Evolutionary conservation across 2,888 invertebrate genomes (phyloP).

Genomic region (Eupithecia insigniata): DNA sequence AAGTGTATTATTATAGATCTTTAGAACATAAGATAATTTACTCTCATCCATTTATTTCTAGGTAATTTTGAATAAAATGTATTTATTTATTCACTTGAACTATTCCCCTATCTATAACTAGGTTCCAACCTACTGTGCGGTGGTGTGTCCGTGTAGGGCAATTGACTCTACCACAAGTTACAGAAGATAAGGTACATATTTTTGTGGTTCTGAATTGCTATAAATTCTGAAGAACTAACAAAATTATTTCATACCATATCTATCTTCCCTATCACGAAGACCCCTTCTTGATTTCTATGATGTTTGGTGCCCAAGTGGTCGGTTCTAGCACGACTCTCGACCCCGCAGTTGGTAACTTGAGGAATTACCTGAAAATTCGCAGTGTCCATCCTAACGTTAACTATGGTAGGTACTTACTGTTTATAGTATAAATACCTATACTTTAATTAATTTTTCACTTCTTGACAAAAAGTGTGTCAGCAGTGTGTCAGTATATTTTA

Average conservation of each 20-base stretch:
- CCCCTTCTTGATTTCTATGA: not conserved
- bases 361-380: slow-evolving; percentile 88
- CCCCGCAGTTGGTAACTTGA: slow-evolving; percentile 86
- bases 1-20: too few species aligned
- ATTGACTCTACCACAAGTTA: not conserved
- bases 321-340: slow-evolving; percentile 45
- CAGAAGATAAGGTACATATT: not conserved
- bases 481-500: too few species aligned
- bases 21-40: too few species aligned
- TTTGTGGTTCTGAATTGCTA: not conserved
- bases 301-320: not conserved
- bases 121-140: too few species aligned
- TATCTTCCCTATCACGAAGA: not conserved
- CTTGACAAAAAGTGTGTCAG: too few species aligned
- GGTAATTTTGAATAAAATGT: too few species aligned
- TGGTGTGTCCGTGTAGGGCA: too few species aligned
- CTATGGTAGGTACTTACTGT: slow-evolving; percentile 84
- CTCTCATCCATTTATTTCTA: too few species aligned
- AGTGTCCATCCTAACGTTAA: slow-evolving; percentile 90
- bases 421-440: too few species aligned
- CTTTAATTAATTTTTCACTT: too few species aligned
- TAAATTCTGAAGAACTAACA: not conserved
- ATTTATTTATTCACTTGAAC: too few species aligned
- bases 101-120: too few species aligned
- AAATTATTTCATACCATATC: not conserved